Base-by-base conservation (phyloP, 2,888 invertebrate genomes). In the Phoenoteleia sp. region DNA sequence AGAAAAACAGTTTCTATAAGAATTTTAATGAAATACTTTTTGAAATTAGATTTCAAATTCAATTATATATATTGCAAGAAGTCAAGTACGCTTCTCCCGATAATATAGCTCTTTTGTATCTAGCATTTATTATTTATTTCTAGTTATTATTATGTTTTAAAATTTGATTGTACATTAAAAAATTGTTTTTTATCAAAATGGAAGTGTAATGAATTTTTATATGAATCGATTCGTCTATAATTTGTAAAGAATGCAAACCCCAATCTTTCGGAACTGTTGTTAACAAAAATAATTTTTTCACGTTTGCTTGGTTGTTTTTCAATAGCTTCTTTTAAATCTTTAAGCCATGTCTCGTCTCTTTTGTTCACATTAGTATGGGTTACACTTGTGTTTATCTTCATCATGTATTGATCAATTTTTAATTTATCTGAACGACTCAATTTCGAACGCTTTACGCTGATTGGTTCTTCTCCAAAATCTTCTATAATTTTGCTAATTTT, bases 251-350 rank as follows among this genome's bases (percentile, higher is more conserved):
- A 52, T 25, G 13, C 62, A 39, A 42, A 62, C 62, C 62, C 62
- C 42, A 62, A 25, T 62, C 60, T 42, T 42, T 3, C 13, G 42
- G 62, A 62, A 62, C 39, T 45, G 42, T 62, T 45, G 62, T 62
- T 62, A 62, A 62, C n/a, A 62, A 62, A 27, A 42, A 62, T 62
- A n/a, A 62, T 29, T 33, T 64, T 64, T 47, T 64, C 47, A 25
- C 15, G 47, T 64, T 45, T 25, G 19, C 47, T 64, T 23, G 58
- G 13, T 42, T 62, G 62, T 25, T 42, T 62, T 25, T 19, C 23
- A 62, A 62, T 42, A 7, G 42, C 45, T 25, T 42, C 42, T 42
- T 62, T 62, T 19, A 62, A 15, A 25, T 62, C 42, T 62, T n/a
- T 25, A 45, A 62, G 19, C 42, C 45, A 62, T 62, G 23, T 15